Base-by-base conservation (phyloP, 53 echinoderm and acorn worm genomes). In the Holothuria leucospilota region DNA sequence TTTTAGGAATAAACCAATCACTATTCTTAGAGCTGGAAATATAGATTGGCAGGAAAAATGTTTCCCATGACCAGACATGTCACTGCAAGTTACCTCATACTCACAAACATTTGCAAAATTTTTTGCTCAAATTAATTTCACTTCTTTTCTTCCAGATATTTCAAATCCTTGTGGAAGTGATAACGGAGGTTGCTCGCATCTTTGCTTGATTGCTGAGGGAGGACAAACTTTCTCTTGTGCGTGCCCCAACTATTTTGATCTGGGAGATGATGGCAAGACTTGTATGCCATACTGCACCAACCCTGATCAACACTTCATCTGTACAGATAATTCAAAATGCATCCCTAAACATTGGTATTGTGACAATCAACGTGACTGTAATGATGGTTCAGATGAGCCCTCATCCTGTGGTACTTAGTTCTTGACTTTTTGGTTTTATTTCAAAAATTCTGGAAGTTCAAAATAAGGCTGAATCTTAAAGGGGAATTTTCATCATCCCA, bases 341-440 rank as follows among this genome's bases (percentile, higher is more conserved):
- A 93, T 97, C 40, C 98, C 98, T n/a, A 53, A 82, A 41, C 78
- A 90, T 63, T 97, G 95, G 93, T 86, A 95, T 69, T 97, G 98
- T 62, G 98, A 97, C 69, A 58, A 67, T 3, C 93, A 95, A 73
- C 27, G 7, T 0, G 98, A 97, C 81, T 97, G 98, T 51, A 15
- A 41, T 1, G 95, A 97, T 70, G 90, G 90, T 8, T 95, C 95
- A 18, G 98, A 97, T 27, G 98, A 97, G 82, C 90, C 93, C 2
- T 51, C 13, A 7, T 69, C 84, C 26, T 97, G 98, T 79, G 92
- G 94, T 94, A 87, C 87, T 90, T 90, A 29, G 16, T 56, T 16
- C 16, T 51, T 1, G 39, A 21, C 51, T 56, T 18, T 0, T 18
- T 56, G 1, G 1, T 15, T 56, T 16, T 13, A 68, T 26, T 4